These are phyloP conservation scores for Brachionus manjavacas DNA, from an alignment of 1,140 invertebrate species.

Conservation along the genomic window DNA sequence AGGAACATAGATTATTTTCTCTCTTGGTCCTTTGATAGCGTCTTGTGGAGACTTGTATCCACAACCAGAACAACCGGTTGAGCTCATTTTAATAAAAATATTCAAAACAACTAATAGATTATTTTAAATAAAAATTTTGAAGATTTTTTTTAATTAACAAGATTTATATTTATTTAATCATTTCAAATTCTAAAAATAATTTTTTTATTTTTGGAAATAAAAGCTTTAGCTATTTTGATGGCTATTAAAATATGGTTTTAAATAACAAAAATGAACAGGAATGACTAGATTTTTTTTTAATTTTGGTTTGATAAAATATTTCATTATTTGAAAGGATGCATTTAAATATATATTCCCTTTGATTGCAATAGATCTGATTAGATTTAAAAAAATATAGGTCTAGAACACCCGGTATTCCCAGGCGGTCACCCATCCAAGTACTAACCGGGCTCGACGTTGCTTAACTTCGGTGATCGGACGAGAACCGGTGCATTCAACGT, in stretches of 20 bases:
- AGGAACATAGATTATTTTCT: conserved; percentile 78
- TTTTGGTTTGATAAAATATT: background rate
- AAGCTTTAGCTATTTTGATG: background rate
- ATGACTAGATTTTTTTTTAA: background rate
- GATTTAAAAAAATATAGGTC: no score
- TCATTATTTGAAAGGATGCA: no score
- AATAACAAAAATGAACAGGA: background rate
- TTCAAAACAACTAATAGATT: background rate
- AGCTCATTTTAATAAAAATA: background rate
- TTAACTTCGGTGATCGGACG: no score
- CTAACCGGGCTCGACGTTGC: no score
- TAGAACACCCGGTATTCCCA: no score
- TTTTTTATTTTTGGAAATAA: background rate
- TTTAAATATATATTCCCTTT: no score
- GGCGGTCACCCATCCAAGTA: no score
- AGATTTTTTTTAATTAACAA: background rate
- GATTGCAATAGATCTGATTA: no score
- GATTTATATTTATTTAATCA: background rate
- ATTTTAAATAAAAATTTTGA: background rate
- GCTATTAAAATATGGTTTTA: background rate
- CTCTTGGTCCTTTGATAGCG: conserved; percentile 55
- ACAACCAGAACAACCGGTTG: background rate
- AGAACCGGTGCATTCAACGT: no score
- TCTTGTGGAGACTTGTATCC: background rate
- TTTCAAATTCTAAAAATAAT: background rate